phyloP scores from a whole-genome alignment of 2,888 invertebrate species.

The Sepiola atlantica region DNA sequence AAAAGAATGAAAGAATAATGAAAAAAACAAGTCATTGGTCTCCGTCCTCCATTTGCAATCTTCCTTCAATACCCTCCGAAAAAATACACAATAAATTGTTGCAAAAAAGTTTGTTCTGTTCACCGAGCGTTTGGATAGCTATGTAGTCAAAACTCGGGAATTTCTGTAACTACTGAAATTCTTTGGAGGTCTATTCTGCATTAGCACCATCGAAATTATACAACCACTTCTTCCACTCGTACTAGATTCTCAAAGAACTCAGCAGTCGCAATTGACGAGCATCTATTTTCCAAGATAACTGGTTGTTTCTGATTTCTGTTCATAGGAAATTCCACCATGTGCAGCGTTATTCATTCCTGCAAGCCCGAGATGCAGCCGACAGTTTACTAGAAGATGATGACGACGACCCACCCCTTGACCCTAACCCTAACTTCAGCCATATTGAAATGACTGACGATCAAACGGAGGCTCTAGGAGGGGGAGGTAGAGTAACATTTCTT shows the following conservation, averaged over 20 bases:
- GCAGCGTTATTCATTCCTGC: slow-evolving; percentile 55
- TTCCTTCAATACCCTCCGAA: too few species aligned
- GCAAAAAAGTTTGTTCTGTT: too few species aligned
- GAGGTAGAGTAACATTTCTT: slow-evolving; percentile 33
- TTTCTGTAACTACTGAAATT: too few species aligned
- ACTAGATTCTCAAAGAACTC: background rate
- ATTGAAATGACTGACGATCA: slow-evolving; percentile 47
- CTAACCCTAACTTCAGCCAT: slow-evolving; percentile 53
- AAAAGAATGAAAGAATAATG: too few species aligned
- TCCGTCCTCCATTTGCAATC: too few species aligned
- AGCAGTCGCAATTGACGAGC: background rate
- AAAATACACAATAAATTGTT: too few species aligned
- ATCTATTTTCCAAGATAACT: slow-evolving; percentile 20
- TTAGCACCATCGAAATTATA: background rate
- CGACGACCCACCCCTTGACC: slow-evolving; percentile 57
- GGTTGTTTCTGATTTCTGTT: slow-evolving; percentile 24
- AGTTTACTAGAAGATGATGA: slow-evolving; percentile 56
- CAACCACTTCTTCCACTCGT: background rate
- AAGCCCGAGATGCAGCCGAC: slow-evolving; percentile 54
- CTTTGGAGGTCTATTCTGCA: too few species aligned
- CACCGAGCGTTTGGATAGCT: too few species aligned
- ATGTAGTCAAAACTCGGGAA: too few species aligned
- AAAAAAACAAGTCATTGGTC: too few species aligned
- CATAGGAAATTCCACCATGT: slow-evolving; percentile 54
- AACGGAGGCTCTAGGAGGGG: slow-evolving; percentile 36